These are phyloP conservation scores for Bettongia penicillata DNA, from an alignment of 2,113 vertebrate species.

Conservation along the genomic window DNA sequence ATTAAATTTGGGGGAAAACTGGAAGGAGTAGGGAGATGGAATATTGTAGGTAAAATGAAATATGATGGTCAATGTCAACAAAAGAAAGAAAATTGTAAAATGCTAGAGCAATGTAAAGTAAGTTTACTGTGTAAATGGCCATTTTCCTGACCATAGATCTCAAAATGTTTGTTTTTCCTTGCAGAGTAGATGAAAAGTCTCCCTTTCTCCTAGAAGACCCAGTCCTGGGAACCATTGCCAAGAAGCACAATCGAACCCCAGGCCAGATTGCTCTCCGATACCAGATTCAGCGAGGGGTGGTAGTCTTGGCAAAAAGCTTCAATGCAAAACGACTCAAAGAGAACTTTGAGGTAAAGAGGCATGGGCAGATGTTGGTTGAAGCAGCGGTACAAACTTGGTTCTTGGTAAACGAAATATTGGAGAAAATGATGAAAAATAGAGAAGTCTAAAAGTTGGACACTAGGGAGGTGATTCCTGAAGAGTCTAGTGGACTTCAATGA, in stretches of 20 bases:
- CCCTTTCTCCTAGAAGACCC: slow-evolving; percentile 60
- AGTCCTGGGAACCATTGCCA: slow-evolving; percentile 42
- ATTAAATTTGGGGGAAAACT: too few relatives aligned
- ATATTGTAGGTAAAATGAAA: too few relatives aligned
- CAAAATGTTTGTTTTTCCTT: background rate
- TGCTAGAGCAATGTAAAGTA: too few relatives aligned
- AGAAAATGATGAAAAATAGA: too few relatives aligned
- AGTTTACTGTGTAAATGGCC: too few relatives aligned
- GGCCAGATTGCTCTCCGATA: too few relatives aligned
- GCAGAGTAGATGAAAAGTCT: slow-evolving; percentile 17
- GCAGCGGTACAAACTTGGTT: background rate
- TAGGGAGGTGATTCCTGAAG: background rate
- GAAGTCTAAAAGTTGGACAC: accelerated
- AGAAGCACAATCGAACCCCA: too few relatives aligned
- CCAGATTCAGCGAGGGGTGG: slow-evolving; percentile 37
- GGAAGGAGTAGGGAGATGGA: too few relatives aligned
- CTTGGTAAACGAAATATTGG: too few relatives aligned
- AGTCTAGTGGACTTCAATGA: background rate
- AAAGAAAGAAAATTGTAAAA: too few relatives aligned
- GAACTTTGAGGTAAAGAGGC: slow-evolving; percentile 59
- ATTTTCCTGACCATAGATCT: background rate
- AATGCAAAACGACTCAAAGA: slow-evolving; percentile 10
- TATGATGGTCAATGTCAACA: too few relatives aligned
- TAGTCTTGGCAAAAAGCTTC: slow-evolving; percentile 73
- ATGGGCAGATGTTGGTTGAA: background rate